phyloP scores from a whole-genome alignment of 2,113 vertebrate genomes.

The Thinocorus orbignyianus region DNA sequence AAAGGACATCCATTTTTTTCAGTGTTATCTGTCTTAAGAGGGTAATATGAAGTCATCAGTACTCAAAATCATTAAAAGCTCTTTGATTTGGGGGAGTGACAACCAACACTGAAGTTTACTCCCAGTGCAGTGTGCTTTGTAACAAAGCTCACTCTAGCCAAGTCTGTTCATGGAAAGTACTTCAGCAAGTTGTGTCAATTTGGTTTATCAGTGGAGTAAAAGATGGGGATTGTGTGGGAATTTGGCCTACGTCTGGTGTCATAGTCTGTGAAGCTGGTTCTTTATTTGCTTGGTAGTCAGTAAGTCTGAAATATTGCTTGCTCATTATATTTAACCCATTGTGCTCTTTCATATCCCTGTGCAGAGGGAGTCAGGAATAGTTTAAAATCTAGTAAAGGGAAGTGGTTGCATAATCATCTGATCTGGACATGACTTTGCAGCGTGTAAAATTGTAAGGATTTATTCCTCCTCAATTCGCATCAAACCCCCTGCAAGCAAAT shows the following conservation, averaged over 20 bases:
- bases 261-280: not conserved
- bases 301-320: not conserved
- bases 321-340: not conserved
- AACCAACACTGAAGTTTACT: not conserved
- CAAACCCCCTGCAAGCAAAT: not conserved
- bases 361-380: not conserved
- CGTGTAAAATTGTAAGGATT: not conserved
- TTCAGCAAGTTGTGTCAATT: too few relatives aligned
- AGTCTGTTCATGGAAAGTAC: not conserved
- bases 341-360: not conserved
- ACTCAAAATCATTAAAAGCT: not conserved
- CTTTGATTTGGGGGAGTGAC: not conserved
- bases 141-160: not conserved
- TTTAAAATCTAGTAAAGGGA: not conserved
- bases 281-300: not conserved
- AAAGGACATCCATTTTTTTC: not conserved
- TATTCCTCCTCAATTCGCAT: not conserved
- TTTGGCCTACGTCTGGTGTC: not conserved
- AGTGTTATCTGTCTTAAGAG: not conserved
- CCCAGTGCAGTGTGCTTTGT: not conserved
- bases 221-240: not conserved
- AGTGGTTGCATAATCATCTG: not conserved
- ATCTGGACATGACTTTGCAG: not conserved
- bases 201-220: not conserved
- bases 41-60: not conserved